phyloP scores from a whole-genome alignment of 2,113 vertebrate species.

The Cottus gobio region DNA sequence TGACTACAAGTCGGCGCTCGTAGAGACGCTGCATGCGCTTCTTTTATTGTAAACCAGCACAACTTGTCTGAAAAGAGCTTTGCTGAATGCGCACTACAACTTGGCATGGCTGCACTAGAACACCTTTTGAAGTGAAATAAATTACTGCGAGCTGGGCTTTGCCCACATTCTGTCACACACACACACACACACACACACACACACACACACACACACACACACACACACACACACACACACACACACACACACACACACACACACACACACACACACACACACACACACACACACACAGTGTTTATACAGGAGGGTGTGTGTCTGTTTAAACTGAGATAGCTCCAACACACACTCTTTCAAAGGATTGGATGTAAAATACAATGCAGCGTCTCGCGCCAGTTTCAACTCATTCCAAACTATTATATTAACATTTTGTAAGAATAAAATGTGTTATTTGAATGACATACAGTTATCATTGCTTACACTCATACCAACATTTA shows the following conservation, averaged over 20 bases:
- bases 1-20: background rate
- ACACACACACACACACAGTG: background rate
- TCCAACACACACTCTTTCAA: background rate
- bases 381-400: background rate
- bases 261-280: no score
- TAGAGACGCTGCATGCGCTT: background rate
- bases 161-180: slow-evolving; percentile 3
- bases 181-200: no score
- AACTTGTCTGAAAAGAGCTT: background rate
- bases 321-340: slow-evolving; percentile 19
- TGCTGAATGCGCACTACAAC: background rate
- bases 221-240: no score
- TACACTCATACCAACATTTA: background rate
- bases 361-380: background rate
- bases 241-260: no score
- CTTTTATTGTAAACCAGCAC: background rate
- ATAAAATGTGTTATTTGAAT: background rate
- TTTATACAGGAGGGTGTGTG: slow-evolving; percentile 48
- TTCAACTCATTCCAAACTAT: background rate
- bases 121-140: background rate
- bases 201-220: no score
- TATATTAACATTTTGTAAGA: background rate
- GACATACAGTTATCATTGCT: background rate
- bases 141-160: background rate
- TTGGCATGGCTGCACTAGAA: slow-evolving; percentile 18